Base-by-base conservation (phyloP, 2,113 vertebrate species). In the Phasianus colchicus region DNA sequence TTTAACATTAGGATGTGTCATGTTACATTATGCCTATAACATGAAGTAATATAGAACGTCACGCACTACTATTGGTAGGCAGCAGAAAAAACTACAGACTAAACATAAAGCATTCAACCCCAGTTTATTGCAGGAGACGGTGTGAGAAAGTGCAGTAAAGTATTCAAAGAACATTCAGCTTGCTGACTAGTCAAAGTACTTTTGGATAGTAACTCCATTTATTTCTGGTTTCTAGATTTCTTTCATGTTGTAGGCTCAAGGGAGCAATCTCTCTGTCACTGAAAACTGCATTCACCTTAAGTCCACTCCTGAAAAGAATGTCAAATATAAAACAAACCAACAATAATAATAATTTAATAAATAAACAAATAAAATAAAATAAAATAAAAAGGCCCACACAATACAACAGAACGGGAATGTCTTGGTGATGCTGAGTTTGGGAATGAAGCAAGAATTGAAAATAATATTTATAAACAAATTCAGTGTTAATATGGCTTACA, bases 201-300 rank as follows among this genome's bases (percentile, higher is more conserved):
- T 97, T 88, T 90, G 93, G 88, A 81, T 92, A 97, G 94, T 92
- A 96, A 95, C 94, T 97, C 88, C 75, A 88, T 38, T 32, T 67
- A 93, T 87, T 92, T 95, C 88, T 69, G 90, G 79, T 82, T 97
- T 96, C 94, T 94, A 95, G 88, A 95, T 97, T 97, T 97, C 94
- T 97, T 97, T 97, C 96, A 86, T 78, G 54, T 93, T 76, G 57
- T 95, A 96, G 95, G 95, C 97, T 97, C 96, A 91, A 91, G 88
- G 83, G 94, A 97, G 84, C 88, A 92, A 89, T 96, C 83, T 90
- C 95, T 93, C 92, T 95, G 74, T 95, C 92, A 95, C 1, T 67
- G 86, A 77, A 95, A 98, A 98, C 89, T 93, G 97, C 91, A 96
- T 92, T 96, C 91, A 90, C 94, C 87, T 71, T 95, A 97, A 97